Evolutionary conservation across 2,888 invertebrate species (phyloP), one percentile per base, ranked within the genome.

Genomic region (Galeruca laticollis): DNA sequence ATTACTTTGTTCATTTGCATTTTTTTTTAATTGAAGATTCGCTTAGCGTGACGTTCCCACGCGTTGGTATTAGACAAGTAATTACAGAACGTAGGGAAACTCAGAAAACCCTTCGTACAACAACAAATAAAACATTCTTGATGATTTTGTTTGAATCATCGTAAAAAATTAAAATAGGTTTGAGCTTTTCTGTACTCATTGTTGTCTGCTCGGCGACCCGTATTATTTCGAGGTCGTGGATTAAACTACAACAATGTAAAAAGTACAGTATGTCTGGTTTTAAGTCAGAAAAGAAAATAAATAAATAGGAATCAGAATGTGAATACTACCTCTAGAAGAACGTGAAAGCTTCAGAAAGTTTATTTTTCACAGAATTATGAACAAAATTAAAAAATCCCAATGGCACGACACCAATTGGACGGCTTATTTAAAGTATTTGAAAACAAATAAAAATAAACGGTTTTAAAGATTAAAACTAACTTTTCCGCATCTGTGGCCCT

Each of bases 151-250:
- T 77, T 72, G 76, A 61, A 69, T 75, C 72, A 75, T 74, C 78
- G 77, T 78, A 76, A 5, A 43, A 18, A 47, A 18, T 18, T 15
- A 78, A 77, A 71, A 73, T 69, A 68, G 74, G 69, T 61, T 69
- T 70, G 72, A 56, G 72, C 76, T 73, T 76, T 57, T 70, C 71
- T 73, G 74, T 75, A 78, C 75, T 75, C 76, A 80, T 80, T 82
- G 82, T 82, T 81, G 82, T 82, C 82, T 82, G 82, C 79, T 78
- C 81, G 76, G 57, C 80, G 81, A 82, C 78, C 82, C 81, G 77
- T 79, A 74, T 64, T 70, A 72, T 61, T 57, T 69, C 72, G 75
- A 75, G 77, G 78, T 78, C 78, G 73, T 73, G 76, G 76, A 76
- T 63, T 51, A 69, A 51, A 63, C 43, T 52, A 73, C 73, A 75